phyloP scores from a whole-genome alignment of 2,888 invertebrate genomes.

The Troides helena region DNA sequence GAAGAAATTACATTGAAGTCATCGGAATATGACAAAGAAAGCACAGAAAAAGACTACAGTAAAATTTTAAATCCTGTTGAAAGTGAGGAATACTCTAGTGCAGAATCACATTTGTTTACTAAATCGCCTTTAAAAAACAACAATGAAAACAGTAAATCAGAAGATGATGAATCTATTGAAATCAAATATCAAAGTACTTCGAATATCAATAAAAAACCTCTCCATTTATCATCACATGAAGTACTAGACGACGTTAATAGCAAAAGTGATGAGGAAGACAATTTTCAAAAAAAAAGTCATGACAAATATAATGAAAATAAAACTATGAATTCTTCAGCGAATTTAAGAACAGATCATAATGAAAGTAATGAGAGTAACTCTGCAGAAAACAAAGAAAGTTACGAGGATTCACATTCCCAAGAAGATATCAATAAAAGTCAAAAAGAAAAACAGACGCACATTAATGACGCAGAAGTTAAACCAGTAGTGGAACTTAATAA shows the following conservation, averaged over 20 bases:
- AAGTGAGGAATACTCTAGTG: slow-evolving; percentile 4
- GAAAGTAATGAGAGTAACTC: slow-evolving; percentile 17
- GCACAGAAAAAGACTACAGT: not conserved
- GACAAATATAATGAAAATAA: slow-evolving; percentile 21
- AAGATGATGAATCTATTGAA: slow-evolving; percentile 5
- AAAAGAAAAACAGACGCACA: slow-evolving; percentile 41
- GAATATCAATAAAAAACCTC: not conserved
- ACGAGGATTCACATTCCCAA: slow-evolving; percentile 5
- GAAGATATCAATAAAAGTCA: slow-evolving; percentile 9
- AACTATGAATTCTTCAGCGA: slow-evolving; percentile 33
- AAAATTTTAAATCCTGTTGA: not conserved
- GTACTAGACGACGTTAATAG: not conserved
- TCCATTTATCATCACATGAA: slow-evolving; percentile 1
- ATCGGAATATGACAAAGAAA: slow-evolving; percentile 5
- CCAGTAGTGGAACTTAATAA: slow-evolving; percentile 67
- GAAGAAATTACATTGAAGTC: slow-evolving; percentile 1
- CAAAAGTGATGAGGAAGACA: not conserved
- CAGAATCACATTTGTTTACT: not conserved
- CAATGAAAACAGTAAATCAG: slow-evolving; percentile 7
- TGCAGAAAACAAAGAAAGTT: slow-evolving; percentile 21
- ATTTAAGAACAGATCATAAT: slow-evolving; percentile 25
- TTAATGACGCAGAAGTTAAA: slow-evolving; percentile 65
- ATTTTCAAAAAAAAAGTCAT: not conserved
- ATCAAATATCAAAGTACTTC: slow-evolving; percentile 1
- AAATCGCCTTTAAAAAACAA: slow-evolving; percentile 14